Conservation (phyloP, 2,113 vertebrate genomes). For the Columba janthina region DNA sequence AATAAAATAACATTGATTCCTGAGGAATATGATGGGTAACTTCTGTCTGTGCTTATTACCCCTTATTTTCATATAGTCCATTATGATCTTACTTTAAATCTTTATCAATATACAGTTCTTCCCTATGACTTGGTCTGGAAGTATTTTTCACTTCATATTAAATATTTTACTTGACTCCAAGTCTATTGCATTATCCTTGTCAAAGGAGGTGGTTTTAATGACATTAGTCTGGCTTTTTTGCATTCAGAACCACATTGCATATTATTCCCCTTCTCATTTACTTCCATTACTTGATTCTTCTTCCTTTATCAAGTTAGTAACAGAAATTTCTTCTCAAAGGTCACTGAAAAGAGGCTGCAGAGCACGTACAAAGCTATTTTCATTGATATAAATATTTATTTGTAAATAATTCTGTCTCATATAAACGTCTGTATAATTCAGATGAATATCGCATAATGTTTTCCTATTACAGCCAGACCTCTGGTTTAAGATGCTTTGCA, state of each 20-base stretch:
- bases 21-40: not conserved
- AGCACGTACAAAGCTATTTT: not conserved
- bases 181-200: not conserved
- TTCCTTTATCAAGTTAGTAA: conserved; percentile 10
- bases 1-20: not conserved
- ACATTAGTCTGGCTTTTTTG: not conserved
- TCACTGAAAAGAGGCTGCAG: not conserved
- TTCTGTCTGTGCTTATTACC: not conserved
- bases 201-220: not conserved
- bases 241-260: not conserved
- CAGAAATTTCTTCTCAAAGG: conserved; percentile 15
- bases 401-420: not conserved
- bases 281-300: not conserved
- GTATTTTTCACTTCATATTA: not conserved
- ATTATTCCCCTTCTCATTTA: not conserved
- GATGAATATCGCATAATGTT: not conserved
- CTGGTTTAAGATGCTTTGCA: not conserved
- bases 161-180: not conserved
- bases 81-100: not conserved
- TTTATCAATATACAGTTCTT: not conserved
- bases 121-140: not conserved
- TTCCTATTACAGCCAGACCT: not conserved
- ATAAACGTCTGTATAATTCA: not conserved
- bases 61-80: not conserved
- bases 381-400: not conserved